phyloP scores from a whole-genome alignment of 1,140 invertebrate species.

The Wiebesia pumilae region DNA sequence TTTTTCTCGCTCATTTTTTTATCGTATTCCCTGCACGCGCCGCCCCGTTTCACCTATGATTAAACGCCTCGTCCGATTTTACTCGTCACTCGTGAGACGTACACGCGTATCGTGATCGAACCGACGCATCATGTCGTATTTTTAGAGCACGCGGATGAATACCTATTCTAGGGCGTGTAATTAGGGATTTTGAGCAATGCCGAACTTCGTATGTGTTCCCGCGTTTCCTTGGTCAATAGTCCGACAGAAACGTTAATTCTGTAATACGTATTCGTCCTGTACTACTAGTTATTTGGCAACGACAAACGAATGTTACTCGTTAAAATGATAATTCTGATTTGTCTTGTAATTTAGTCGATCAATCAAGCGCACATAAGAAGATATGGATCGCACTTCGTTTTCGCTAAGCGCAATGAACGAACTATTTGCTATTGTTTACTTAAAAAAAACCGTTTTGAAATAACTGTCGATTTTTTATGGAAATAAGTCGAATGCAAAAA shows the following conservation, averaged over 20 bases:
- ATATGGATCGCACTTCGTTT: background rate
- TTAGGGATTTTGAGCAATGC: background rate
- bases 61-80: conserved; percentile 23
- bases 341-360: background rate
- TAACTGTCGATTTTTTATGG: too few relatives aligned
- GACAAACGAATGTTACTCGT: too few relatives aligned
- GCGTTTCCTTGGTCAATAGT: background rate
- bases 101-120: background rate
- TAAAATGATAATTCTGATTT: too few relatives aligned
- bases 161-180: background rate
- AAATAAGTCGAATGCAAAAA: background rate
- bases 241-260: too few relatives aligned
- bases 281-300: too few relatives aligned
- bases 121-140: background rate
- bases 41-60: conserved; percentile 21
- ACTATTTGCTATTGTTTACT: background rate
- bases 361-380: background rate
- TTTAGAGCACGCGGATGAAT: background rate
- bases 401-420: background rate
- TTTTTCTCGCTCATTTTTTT: background rate
- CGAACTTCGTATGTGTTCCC: background rate
- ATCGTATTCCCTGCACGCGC: background rate
- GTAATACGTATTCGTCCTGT: too few relatives aligned
- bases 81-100: background rate
- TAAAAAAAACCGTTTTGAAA: background rate